Conservation (phyloP, 2,797 vertebrate genomes). For the Saxicola maurus region DNA sequence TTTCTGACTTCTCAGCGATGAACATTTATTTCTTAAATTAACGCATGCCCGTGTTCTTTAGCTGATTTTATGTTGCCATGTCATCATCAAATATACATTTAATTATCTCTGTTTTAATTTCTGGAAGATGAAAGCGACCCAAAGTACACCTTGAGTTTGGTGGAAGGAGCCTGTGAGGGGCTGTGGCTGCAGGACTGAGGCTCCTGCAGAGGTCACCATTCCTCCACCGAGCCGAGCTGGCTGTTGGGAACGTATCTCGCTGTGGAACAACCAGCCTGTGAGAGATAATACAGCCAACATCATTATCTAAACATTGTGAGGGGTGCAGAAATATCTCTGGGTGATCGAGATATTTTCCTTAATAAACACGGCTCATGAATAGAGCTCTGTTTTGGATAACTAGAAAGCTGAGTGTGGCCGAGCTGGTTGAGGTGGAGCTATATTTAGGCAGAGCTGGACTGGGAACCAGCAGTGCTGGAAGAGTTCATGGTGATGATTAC, state of each 20-base stretch:
- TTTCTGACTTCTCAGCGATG: conserved; percentile 61
- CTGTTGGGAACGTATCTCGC: background rate
- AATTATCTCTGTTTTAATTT: conserved; percentile 57
- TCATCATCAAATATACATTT: conserved; percentile 51
- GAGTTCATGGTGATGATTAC: background rate
- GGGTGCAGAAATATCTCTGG: background rate
- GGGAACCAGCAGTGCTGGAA: background rate
- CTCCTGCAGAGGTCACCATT: conserved; percentile 75
- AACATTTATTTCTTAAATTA: conserved; percentile 68
- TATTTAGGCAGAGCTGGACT: background rate
- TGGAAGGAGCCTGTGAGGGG: background rate
- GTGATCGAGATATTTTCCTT: background rate
- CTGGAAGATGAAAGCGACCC: conserved; percentile 45
- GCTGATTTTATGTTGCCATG: conserved; percentile 29
- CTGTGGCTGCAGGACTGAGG: background rate
- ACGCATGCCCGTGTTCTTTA: conserved; percentile 44
- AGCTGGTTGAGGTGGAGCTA: conserved; percentile 1
- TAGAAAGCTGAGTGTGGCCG: background rate
- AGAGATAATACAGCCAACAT: background rate
- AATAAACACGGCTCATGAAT: background rate
- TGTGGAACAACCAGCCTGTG: background rate
- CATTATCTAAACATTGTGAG: background rate
- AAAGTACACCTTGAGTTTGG: background rate
- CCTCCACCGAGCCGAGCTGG: conserved; percentile 33
- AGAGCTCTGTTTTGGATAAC: background rate